These are phyloP conservation scores for Mimumesa dahlbomi DNA, from an alignment of 2,888 invertebrate species.

Conservation along the genomic window DNA sequence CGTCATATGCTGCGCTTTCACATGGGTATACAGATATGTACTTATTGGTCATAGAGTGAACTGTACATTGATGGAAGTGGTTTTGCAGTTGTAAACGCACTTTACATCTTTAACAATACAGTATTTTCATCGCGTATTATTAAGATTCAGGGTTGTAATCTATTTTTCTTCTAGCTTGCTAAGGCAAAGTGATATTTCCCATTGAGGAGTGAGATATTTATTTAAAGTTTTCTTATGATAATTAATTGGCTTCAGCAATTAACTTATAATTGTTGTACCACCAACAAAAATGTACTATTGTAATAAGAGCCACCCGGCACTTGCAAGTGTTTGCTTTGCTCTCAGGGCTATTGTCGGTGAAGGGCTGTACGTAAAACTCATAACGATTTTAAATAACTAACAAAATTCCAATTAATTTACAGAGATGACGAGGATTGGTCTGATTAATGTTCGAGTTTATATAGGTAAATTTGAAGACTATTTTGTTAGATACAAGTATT, in stretches of 20 bases:
- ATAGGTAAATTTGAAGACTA: conserved; percentile 25
- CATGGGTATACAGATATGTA: conserved; percentile 27
- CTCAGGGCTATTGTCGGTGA: conserved; percentile 52
- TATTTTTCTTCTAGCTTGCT: background rate
- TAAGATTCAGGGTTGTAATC: background rate
- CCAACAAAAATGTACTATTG: background rate
- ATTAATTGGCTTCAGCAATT: conserved; percentile 3
- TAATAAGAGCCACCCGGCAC: background rate
- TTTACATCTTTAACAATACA: conserved; percentile 1
- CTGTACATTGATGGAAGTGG: conserved; percentile 8
- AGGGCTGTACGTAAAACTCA: conserved; percentile 29
- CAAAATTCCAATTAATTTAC: conserved; percentile 63
- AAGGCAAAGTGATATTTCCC: background rate
- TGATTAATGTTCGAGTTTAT: conserved; percentile 55
- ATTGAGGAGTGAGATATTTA: background rate
- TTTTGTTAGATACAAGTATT: conserved; percentile 15
- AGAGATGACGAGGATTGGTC: conserved; percentile 69
- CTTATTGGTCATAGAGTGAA: conserved; percentile 16
- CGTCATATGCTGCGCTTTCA: conserved; percentile 35
- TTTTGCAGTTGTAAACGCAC: conserved; percentile 19
- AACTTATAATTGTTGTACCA: conserved; percentile 19
- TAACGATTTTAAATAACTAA: conserved; percentile 38
- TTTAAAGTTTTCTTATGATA: background rate
- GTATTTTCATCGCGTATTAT: conserved; percentile 6
- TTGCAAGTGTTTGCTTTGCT: conserved; percentile 45